These are phyloP conservation scores for Hydrochoerus hydrochaeris DNA, from an alignment of 2,113 vertebrate species.

Conservation along the genomic window DNA sequence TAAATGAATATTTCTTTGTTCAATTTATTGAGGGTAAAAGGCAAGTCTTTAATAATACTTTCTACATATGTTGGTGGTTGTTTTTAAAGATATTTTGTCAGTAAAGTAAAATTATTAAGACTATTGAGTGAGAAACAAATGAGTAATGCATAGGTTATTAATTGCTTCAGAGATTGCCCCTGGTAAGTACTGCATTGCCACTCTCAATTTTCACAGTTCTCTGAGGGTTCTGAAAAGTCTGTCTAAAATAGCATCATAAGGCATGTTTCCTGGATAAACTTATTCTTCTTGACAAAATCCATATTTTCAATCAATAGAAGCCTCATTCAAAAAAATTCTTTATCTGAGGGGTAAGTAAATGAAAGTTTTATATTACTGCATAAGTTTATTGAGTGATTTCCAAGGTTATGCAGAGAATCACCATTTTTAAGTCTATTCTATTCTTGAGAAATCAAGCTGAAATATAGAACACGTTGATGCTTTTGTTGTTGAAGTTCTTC, in stretches of 20 bases:
- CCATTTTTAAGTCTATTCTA: constrained; percentile 50
- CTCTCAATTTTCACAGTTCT: constrained; percentile 59
- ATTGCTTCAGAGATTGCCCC: constrained; percentile 26
- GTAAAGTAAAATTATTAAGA: constrained; percentile 27
- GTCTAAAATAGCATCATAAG: constrained; percentile 40
- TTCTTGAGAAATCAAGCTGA: constrained; percentile 2
- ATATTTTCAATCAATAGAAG: constrained; percentile 73
- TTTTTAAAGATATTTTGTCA: constrained; percentile 14
- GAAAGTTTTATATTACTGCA: constrained; percentile 45
- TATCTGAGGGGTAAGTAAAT: constrained; percentile 53
- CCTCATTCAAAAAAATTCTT: constrained; percentile 63
- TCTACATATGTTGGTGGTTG: background rate
- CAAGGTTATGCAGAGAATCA: constrained; percentile 55
- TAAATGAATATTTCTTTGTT: background rate
- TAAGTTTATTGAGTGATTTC: constrained; percentile 47
- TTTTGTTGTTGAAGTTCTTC: background rate
- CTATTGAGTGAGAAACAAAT: background rate
- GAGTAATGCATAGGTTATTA: constrained; percentile 34
- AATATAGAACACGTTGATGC: background rate
- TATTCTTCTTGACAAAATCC: constrained; percentile 73
- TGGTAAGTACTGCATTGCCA: background rate
- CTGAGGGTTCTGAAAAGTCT: constrained; percentile 12
- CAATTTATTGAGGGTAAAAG: background rate
- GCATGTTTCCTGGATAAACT: constrained; percentile 56
- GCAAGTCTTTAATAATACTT: background rate